Evolutionary conservation across 2,888 invertebrate species (phyloP).

Genomic region (Ophonus ardosiacus): DNA sequence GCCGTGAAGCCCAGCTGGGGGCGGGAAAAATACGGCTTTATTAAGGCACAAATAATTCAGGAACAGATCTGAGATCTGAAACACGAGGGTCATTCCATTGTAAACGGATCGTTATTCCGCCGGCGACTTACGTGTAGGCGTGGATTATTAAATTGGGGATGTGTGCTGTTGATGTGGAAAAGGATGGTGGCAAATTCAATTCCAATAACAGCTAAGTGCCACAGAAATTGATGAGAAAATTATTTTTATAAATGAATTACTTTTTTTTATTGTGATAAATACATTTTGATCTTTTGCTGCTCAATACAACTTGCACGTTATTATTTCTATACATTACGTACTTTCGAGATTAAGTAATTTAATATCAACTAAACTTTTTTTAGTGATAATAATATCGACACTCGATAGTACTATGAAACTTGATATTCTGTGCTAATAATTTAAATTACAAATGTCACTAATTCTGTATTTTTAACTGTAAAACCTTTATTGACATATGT

Average conservation of each 20-base stretch:
- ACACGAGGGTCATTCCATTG: slow-evolving; percentile 48
- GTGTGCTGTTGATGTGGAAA: slow-evolving; percentile 26
- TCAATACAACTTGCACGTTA: neutral
- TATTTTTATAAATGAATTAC: neutral
- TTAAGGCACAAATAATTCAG: slow-evolving; percentile 53
- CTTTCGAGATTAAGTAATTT: no score
- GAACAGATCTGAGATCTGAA: slow-evolving; percentile 47
- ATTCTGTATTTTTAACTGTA: no score
- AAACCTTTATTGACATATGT: no score
- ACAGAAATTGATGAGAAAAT: neutral
- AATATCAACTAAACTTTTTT: no score
- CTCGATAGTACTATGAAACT: no score
- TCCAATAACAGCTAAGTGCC: neutral
- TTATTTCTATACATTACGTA: neutral
- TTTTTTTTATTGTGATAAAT: neutral
- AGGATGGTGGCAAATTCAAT: neutral
- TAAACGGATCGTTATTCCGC: slow-evolving; percentile 47
- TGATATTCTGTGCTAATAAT: no score
- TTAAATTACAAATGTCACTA: no score
- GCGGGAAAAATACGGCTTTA: slow-evolving; percentile 50
- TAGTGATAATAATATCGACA: no score
- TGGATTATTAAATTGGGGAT: slow-evolving; percentile 38
- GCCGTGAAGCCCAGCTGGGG: slow-evolving; percentile 1
- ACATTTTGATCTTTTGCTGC: neutral
- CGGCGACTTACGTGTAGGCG: slow-evolving; percentile 12